Percentiles rank a stretch among this genome's conserved stretches.
These are phyloP conservation scores for Ephydatia muelleri DNA, from an alignment of 37 sponge, comb jelly and placozoan genomes.

Conservation along the genomic window DNA sequence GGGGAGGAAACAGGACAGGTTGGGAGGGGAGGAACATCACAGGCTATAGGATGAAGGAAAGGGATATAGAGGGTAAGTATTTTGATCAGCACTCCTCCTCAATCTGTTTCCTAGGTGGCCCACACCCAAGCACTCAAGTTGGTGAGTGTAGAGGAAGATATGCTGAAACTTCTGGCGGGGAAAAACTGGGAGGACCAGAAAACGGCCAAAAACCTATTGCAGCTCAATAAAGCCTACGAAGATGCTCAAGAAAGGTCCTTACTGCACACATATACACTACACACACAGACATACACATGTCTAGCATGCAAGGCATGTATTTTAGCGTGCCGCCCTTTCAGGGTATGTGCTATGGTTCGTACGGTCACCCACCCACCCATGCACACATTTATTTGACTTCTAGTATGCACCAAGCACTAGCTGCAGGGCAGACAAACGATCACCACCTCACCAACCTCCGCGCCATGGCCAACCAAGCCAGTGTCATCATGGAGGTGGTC, in stretches of 20 bases:
- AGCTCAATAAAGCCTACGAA: conserved; percentile 40
- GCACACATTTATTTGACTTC: not conserved
- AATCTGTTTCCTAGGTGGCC: conserved; percentile 12
- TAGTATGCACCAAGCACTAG: conserved; percentile 11
- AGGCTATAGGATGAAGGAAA: too few species aligned
- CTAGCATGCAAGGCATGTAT: too few species aligned
- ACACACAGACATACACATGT: too few species aligned
- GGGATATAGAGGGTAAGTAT: too few species aligned
- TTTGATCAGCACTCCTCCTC: too few species aligned
- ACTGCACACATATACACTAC: not conserved
- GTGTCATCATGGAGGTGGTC: conserved; percentile 43
- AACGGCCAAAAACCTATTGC: conserved; percentile 35
- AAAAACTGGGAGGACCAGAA: conserved; percentile 33
- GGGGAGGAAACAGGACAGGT: too few species aligned
- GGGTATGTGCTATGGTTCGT: not conserved
- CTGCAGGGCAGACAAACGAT: conserved; percentile 11
- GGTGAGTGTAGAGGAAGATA: conserved; percentile 31
- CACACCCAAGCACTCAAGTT: conserved; percentile 37
- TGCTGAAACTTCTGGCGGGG: conserved; percentile 43
- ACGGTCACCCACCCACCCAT: not conserved
- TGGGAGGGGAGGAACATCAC: too few species aligned
- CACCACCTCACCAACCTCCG: conserved; percentile 24
- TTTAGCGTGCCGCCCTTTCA: not conserved
- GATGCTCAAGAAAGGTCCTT: conserved; percentile 52
- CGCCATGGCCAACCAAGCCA: conserved; percentile 46